Conservation (phyloP, 2,888 invertebrate genomes). For the Allacma fusca region DNA sequence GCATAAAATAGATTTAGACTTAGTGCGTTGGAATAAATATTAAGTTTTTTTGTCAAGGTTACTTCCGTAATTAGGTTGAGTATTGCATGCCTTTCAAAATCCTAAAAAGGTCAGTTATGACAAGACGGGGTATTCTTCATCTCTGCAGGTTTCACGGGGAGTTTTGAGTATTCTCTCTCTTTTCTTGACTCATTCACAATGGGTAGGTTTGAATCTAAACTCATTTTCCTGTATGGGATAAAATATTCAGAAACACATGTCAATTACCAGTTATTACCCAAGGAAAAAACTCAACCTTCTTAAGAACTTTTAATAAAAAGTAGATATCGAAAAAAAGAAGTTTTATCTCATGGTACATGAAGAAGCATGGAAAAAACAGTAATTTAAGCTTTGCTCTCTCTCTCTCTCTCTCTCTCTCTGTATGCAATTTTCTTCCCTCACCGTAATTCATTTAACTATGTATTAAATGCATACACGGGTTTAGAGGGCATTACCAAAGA, state of each 20-base stretch:
- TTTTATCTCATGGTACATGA: no score
- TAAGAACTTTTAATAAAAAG: no score
- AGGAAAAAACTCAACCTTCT: no score
- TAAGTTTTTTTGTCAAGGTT: neutral
- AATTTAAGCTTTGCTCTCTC: no score
- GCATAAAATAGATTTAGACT: slow-evolving; percentile 29
- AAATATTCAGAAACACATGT: slow-evolving; percentile 49
- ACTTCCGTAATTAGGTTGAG: neutral
- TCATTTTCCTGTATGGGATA: slow-evolving; percentile 66
- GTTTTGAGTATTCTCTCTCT: slow-evolving; percentile 42
- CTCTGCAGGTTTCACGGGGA: neutral
- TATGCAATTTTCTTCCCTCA: no score
- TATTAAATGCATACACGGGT: no score
- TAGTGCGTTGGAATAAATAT: slow-evolving; percentile 25
- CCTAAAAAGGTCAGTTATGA: slow-evolving; percentile 25
- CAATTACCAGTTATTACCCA: slow-evolving; percentile 51
- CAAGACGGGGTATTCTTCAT: slow-evolving; percentile 1
- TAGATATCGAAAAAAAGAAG: no score
- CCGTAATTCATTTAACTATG: no score
- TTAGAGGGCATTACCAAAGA: no score
- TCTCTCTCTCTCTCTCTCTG: no score
- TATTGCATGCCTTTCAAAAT: neutral
- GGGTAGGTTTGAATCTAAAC: slow-evolving; percentile 67
- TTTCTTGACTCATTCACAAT: slow-evolving; percentile 66
- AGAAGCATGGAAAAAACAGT: no score